Percentiles rank a stretch among this genome's conserved stretches.
phyloP scores from a whole-genome alignment of 2,113 vertebrate genomes.

The Vireo altiloquus region DNA sequence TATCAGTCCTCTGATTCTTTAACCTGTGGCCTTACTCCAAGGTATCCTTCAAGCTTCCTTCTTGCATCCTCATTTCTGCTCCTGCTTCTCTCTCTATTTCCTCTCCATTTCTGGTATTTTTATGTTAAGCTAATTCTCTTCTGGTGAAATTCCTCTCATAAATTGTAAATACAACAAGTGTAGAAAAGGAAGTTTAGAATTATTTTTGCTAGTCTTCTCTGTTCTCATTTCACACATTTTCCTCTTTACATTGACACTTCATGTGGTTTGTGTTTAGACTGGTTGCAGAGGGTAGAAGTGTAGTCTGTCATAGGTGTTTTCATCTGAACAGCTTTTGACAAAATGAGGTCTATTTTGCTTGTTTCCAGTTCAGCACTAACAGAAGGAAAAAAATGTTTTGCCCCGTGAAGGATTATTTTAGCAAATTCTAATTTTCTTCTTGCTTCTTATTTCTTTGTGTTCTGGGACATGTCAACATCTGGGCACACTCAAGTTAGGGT shows the following conservation, averaged over 20 bases:
- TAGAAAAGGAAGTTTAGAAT: neutral
- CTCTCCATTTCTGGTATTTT: neutral
- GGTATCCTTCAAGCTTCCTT: neutral
- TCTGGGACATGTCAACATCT: neutral
- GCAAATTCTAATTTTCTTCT: neutral
- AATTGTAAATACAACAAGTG: neutral
- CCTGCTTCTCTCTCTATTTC: neutral
- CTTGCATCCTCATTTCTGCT: neutral
- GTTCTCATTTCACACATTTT: neutral
- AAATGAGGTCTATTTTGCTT: neutral
- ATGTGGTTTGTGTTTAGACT: neutral
- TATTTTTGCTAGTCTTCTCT: neutral
- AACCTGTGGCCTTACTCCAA: neutral
- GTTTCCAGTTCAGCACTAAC: neutral
- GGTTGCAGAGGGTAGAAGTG: neutral
- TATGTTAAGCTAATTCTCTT: neutral
- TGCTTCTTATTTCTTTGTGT: neutral
- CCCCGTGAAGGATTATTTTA: neutral
- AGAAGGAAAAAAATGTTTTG: neutral
- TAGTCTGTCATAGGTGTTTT: neutral
- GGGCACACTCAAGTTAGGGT: neutral
- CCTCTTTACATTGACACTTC: neutral
- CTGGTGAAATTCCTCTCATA: neutral
- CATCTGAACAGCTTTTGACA: neutral
- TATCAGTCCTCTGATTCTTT: neutral